phyloP scores from a whole-genome alignment of 1,140 invertebrate genomes.

The Drosophila auraria region DNA sequence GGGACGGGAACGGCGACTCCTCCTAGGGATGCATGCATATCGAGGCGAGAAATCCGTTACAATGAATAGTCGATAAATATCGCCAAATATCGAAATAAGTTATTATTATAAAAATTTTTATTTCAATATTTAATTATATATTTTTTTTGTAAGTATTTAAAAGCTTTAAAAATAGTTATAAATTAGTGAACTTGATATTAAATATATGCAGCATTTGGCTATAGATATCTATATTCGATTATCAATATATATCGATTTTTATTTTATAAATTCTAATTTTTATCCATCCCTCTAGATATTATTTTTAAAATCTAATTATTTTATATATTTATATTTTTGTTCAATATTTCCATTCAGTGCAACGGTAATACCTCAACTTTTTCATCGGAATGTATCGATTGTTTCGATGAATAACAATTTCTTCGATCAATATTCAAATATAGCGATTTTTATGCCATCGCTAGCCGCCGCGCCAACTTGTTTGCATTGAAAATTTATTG shows the following conservation, averaged over 20 bases:
- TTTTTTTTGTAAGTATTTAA: not conserved
- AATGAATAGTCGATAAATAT: not conserved
- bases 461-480: constrained; percentile 53
- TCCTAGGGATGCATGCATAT: not conserved
- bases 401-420: too few species aligned
- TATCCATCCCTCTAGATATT: too few species aligned
- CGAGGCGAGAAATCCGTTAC: constrained; percentile 10
- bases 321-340: not conserved
- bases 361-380: too few species aligned
- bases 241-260: too few species aligned
- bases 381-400: too few species aligned
- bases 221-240: too few species aligned
- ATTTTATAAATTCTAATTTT: too few species aligned
- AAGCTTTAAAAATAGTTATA: too few species aligned
- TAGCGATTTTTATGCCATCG: constrained; percentile 8
- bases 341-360: not conserved
- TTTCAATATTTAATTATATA: not conserved
- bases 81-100: not conserved
- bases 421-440: too few species aligned
- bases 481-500: constrained; percentile 84
- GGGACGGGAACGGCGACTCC: constrained; percentile 3
- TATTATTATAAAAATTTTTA: not conserved
- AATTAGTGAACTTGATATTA: too few species aligned
- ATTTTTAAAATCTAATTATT: too few species aligned
- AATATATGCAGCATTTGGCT: too few species aligned